Conservation (phyloP, 2,888 invertebrate species). For the Clusia tigrina region DNA sequence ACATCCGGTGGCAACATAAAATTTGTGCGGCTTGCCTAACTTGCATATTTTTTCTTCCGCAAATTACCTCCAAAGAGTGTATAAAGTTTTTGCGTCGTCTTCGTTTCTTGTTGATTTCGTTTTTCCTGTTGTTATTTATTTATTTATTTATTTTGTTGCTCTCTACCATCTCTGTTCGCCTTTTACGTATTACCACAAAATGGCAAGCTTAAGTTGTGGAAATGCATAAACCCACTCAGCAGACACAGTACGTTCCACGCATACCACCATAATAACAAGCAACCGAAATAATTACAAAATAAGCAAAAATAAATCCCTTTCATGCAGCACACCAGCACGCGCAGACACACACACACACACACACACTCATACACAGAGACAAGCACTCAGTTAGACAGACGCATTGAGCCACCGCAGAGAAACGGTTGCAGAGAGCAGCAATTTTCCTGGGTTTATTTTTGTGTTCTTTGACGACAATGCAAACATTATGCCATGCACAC, state of each 20-base stretch:
- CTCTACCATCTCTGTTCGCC: background rate
- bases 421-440: too few relatives aligned
- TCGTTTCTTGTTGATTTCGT: background rate
- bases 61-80: conserved; percentile 22
- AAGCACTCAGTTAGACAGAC: too few relatives aligned
- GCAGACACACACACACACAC: background rate
- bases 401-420: too few relatives aligned
- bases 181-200: background rate
- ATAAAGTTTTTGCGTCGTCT: conserved; percentile 18
- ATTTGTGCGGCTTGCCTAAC: conserved; percentile 9
- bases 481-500: background rate
- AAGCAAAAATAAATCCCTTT: conserved; percentile 3
- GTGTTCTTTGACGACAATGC: background rate
- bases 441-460: background rate
- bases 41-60: conserved; percentile 8
- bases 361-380: too few relatives aligned
- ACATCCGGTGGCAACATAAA: conserved; percentile 11
- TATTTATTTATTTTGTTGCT: background rate
- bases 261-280: background rate
- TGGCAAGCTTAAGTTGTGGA: background rate
- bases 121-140: background rate
- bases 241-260: background rate
- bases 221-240: background rate
- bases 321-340: background rate
- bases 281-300: background rate